Percentiles rank a stretch among this genome's conserved stretches.
These are phyloP conservation scores for Cephus pygmeus DNA, from an alignment of 2,888 invertebrate species.

Conservation along the genomic window DNA sequence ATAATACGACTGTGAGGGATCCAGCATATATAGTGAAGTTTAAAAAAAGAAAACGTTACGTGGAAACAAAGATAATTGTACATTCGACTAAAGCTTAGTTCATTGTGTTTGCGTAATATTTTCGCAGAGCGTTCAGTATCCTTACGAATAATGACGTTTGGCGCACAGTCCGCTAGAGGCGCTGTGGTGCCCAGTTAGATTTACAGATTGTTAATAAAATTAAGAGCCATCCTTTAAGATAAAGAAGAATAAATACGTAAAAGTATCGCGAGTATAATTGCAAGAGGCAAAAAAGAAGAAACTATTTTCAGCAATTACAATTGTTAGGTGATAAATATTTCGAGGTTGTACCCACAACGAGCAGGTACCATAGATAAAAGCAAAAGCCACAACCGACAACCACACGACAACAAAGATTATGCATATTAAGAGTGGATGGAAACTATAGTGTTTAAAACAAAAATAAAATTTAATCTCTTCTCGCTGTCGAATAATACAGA, in stretches of 20 bases:
- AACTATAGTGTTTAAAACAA: conserved; percentile 3
- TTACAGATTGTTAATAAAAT: too few relatives aligned
- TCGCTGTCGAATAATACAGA: conserved; percentile 40
- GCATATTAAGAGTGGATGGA: too few relatives aligned
- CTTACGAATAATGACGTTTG: too few relatives aligned
- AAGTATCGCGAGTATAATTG: conserved; percentile 12
- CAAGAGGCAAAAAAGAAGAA: conserved; percentile 32
- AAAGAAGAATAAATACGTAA: conserved; percentile 1
- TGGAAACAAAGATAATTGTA: conserved; percentile 28
- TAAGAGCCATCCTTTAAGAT: too few relatives aligned
- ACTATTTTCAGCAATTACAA: conserved; percentile 49
- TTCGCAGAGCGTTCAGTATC: conserved; percentile 21
- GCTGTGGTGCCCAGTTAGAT: too few relatives aligned
- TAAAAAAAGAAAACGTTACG: neutral
- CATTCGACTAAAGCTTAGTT: conserved; percentile 51
- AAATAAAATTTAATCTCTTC: conserved; percentile 33
- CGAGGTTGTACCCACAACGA: neutral
- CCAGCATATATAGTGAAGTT: neutral
- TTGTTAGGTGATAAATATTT: conserved; percentile 30
- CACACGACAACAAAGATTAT: too few relatives aligned
- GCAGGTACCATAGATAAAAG: too few relatives aligned
- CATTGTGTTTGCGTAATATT: conserved; percentile 45
- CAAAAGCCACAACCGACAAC: too few relatives aligned
- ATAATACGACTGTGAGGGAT: too few relatives aligned
- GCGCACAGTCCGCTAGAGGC: too few relatives aligned